Percentiles rank a stretch among this genome's conserved stretches.
phyloP scores from a whole-genome alignment of 2,888 invertebrate species.

The Apodemia hepburni region DNA sequence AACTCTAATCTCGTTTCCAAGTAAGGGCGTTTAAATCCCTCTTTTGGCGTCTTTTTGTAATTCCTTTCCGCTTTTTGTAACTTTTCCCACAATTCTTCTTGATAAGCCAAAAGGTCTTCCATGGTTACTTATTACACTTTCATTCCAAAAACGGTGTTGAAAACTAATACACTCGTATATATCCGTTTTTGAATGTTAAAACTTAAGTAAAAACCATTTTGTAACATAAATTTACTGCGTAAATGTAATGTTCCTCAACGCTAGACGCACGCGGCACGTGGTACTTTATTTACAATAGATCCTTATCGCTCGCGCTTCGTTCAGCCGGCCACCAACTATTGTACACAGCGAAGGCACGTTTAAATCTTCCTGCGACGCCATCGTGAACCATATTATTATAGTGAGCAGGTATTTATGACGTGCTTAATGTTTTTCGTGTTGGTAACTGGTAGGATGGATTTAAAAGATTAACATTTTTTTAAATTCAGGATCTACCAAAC shows the following conservation, averaged over 20 bases:
- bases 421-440: too few relatives aligned
- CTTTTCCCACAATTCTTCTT: not conserved
- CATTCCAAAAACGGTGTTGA: constrained; percentile 1
- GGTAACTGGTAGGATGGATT: too few relatives aligned
- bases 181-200: not conserved
- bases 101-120: not conserved
- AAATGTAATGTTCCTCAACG: too few relatives aligned
- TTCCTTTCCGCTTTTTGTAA: not conserved
- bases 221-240: not conserved
- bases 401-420: too few relatives aligned
- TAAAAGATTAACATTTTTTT: too few relatives aligned
- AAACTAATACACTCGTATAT: not conserved
- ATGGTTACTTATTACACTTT: not conserved
- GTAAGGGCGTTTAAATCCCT: not conserved
- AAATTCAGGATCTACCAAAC: too few relatives aligned
- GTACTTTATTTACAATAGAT: not conserved
- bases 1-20: not conserved
- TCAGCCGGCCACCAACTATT: not conserved
- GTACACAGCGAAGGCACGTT: too few relatives aligned
- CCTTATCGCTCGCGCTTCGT: not conserved
- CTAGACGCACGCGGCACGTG: too few relatives aligned
- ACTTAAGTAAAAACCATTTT: not conserved
- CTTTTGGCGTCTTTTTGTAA: not conserved
- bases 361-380: too few relatives aligned
- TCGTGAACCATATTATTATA: too few relatives aligned